phyloP scores from a whole-genome alignment of 2,888 invertebrate species.

The Archips crataeganus region DNA sequence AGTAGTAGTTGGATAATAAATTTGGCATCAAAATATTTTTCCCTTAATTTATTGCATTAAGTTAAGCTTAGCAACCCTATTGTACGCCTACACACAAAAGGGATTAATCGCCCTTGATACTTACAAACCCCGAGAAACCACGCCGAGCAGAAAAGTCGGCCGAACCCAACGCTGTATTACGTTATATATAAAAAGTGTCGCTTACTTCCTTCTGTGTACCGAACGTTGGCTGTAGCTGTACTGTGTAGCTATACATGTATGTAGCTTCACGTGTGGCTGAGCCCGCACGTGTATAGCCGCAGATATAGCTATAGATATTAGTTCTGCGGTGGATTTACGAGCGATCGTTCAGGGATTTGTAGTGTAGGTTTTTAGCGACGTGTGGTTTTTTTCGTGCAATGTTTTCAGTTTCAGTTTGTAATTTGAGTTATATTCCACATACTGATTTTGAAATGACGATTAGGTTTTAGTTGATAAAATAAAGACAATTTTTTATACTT shows the following conservation, averaged over 20 bases:
- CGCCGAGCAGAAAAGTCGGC: background rate
- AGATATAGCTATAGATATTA: slow-evolving; percentile 17
- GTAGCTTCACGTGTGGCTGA: slow-evolving; percentile 39
- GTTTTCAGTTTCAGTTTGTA: background rate
- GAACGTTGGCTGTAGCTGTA: background rate
- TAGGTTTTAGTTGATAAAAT: background rate
- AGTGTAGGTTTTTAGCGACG: slow-evolving; percentile 33
- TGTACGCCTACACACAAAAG: background rate
- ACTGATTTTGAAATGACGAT: background rate
- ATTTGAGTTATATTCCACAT: background rate
- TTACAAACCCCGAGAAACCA: background rate
- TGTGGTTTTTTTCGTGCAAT: slow-evolving; percentile 15
- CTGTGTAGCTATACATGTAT: slow-evolving; percentile 8
- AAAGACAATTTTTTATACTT: background rate
- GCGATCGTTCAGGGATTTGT: slow-evolving; percentile 41
- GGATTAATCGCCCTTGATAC: slow-evolving; percentile 7
- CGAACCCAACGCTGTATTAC: slow-evolving; percentile 1
- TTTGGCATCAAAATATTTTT: no score
- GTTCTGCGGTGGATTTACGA: slow-evolving; percentile 42
- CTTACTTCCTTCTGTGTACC: slow-evolving; percentile 24
- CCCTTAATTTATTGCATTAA: background rate
- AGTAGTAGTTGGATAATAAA: no score
- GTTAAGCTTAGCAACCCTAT: slow-evolving; percentile 1
- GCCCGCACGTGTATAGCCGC: slow-evolving; percentile 25
- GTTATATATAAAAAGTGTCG: slow-evolving; percentile 4